A percentile compares a stretch with the other conserved stretches of the same genome.
phyloP scores from a whole-genome alignment of 2,888 invertebrate species.

The Tholera decimalis region DNA sequence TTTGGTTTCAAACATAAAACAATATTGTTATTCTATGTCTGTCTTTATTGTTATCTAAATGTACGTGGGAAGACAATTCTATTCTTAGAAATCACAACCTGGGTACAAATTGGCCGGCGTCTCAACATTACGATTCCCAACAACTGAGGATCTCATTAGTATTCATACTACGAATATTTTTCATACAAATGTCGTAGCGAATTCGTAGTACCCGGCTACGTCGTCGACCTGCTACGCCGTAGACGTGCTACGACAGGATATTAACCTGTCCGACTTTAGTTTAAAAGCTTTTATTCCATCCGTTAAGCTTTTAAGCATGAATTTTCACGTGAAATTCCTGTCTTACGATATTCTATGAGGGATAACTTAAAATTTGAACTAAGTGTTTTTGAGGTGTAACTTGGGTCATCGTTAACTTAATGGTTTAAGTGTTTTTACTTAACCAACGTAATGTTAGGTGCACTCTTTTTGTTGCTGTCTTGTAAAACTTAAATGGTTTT shows the following conservation, averaged over 20 bases:
- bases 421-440: constrained; percentile 61
- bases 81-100: constrained; percentile 22
- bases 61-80: constrained; percentile 20
- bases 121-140: constrained; percentile 18
- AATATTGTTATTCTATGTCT: constrained; percentile 19
- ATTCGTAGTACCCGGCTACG: constrained; percentile 56
- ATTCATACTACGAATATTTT: constrained; percentile 60
- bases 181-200: constrained; percentile 59
- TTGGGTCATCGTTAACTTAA: constrained; percentile 58
- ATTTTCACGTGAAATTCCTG: constrained; percentile 47
- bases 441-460: constrained; percentile 34
- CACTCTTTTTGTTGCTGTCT: constrained; percentile 33
- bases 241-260: constrained; percentile 68
- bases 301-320: constrained; percentile 53
- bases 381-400: constrained; percentile 62
- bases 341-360: constrained; percentile 51
- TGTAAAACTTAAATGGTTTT: constrained; percentile 32
- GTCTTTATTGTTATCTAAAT: constrained; percentile 18
- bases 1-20: constrained; percentile 12
- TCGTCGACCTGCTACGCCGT: constrained; percentile 56
- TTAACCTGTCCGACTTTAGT: constrained; percentile 61
- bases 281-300: constrained; percentile 61
- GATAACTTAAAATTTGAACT: constrained; percentile 62
- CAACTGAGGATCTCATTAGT: constrained; percentile 26
- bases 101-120: constrained; percentile 27